Base-by-base conservation (phyloP, 2,888 invertebrate genomes). In the Apomyelois bistriatella region DNA sequence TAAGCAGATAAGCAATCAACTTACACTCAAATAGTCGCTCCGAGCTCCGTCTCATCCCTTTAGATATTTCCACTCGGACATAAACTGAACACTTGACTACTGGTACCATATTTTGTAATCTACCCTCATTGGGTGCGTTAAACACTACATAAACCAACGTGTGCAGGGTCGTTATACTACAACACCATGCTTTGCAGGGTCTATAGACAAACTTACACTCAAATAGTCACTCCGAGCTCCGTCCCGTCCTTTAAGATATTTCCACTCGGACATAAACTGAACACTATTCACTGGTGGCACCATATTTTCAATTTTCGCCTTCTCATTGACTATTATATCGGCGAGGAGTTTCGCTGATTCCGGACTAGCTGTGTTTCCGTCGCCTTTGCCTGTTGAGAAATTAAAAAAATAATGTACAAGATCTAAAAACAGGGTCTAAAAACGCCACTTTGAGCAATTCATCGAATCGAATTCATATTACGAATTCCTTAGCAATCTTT, bases 51-150 rank as follows among this genome's bases (percentile, higher is more conserved):
- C 70, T 22, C 85, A 82, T 0, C 80, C 87, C 59, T 85, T 91
- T 49, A 93, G 67, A 59, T 86, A 83, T 65, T 91, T 92, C 95
- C 95, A 95, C 47, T 90, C 87, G 0, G 85, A 63, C 73, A 92
- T 83, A 72, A 95, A 95, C 66, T 94, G 94, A 7, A 94, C 92
- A 52, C 93, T 93, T 93, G 52, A 85, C 90, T 0, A 95, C 94
- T 4, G 90, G 63, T 15, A 74, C 70, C 58, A 82, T 55, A 38
- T 64, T 68, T 10, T 63, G n/a, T n/a, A n/a, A n/a, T n/a, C n/a
- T n/a, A n/a, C n/a, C n/a, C n/a, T n/a, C n/a, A n/a, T n/a, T n/a
- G n/a, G n/a, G n/a, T n/a, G n/a, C n/a, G n/a, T n/a, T n/a, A n/a
- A n/a, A n/a, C n/a, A n/a, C n/a, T n/a, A n/a, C n/a, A n/a, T n/a